Percentiles rank a stretch among this genome's conserved stretches.
phyloP scores from a whole-genome alignment of 2,113 vertebrate species.

The Scophthalmus maximus region DNA sequence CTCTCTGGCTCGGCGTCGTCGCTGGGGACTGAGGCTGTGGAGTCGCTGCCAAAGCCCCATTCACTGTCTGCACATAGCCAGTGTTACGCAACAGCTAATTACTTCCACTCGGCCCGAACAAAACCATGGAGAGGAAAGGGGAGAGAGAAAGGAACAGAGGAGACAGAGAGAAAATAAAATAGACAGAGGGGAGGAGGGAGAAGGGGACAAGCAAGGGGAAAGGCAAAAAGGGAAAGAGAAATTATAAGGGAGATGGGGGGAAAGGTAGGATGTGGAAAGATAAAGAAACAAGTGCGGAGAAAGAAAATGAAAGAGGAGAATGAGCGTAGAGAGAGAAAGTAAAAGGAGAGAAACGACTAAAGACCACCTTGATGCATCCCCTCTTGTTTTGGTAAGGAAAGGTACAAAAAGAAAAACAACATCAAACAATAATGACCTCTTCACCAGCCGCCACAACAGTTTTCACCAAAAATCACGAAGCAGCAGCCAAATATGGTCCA shows the following conservation, averaged over 20 bases:
- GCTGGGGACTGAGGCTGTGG: conserved; percentile 59
- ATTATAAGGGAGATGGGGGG: conserved; percentile 15
- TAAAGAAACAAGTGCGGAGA: neutral
- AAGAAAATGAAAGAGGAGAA: neutral
- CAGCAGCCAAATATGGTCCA: conserved; percentile 48
- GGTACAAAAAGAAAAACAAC: conserved; percentile 17
- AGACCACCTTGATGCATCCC: neutral
- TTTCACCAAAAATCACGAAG: conserved; percentile 50
- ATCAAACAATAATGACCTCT: conserved; percentile 54
- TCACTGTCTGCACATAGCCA: conserved; percentile 73
- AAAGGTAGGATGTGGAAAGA: neutral
- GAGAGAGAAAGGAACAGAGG: conserved; percentile 23
- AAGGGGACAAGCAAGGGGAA: neutral
- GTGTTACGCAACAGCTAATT: conserved; percentile 81
- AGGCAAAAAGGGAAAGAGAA: conserved; percentile 14
- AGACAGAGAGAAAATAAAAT: conserved; percentile 42
- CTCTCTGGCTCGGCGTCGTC: conserved; percentile 55
- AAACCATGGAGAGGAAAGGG: conserved; percentile 37
- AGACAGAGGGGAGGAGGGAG: conserved; percentile 13
- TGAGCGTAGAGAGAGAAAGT: neutral
- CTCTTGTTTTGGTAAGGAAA: conserved; percentile 26
- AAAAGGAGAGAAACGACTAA: conserved; percentile 8
- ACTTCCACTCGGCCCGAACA: conserved; percentile 73
- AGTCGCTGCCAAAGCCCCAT: conserved; percentile 70
- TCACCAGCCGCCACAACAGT: conserved; percentile 28